These are phyloP conservation scores for Proctacanthus coquilletti DNA, from an alignment of 1,140 invertebrate species.

Conservation along the genomic window DNA sequence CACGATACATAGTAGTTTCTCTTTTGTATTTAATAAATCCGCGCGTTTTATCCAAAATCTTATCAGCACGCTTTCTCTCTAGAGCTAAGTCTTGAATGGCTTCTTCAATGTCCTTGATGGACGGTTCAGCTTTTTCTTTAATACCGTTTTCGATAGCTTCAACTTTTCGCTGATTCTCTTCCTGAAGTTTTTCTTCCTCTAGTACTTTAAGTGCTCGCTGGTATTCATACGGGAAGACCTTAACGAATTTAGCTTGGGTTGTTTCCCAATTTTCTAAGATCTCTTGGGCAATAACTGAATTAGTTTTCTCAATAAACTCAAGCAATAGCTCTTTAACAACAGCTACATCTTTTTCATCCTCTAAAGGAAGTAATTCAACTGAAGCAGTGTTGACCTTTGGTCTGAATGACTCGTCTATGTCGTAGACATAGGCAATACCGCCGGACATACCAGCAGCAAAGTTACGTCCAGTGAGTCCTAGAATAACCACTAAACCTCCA, in stretches of 20 bases:
- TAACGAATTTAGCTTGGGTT: slow-evolving; percentile 69
- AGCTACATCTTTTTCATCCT: slow-evolving; percentile 61
- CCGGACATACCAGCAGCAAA: slow-evolving; percentile 98
- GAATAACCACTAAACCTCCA: slow-evolving; percentile 76
- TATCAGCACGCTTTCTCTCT: slow-evolving; percentile 63
- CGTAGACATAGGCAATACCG: slow-evolving; percentile 91
- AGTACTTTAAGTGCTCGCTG: slow-evolving; percentile 73
- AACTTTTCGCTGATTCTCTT: slow-evolving; percentile 16
- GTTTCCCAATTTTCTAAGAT: slow-evolving; percentile 72
- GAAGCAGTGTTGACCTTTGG: slow-evolving; percentile 83
- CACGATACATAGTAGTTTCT: slow-evolving; percentile 70
- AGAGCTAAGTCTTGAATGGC: slow-evolving; percentile 54
- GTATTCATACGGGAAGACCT: slow-evolving; percentile 97
- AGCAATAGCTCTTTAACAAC: slow-evolving; percentile 63
- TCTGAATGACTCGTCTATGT: slow-evolving; percentile 69
- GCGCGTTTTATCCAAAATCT: slow-evolving; percentile 75
- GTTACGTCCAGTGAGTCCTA: slow-evolving; percentile 90
- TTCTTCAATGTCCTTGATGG: slow-evolving; percentile 77
- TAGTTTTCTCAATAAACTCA: slow-evolving; percentile 85
- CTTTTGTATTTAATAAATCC: slow-evolving; percentile 95
- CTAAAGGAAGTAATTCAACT: slow-evolving; percentile 73
- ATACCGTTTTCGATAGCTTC: slow-evolving; percentile 34
- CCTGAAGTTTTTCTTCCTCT: slow-evolving; percentile 37
- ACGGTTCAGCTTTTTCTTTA: slow-evolving; percentile 29
- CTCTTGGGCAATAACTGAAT: slow-evolving; percentile 64